Evolutionary conservation across 1,140 invertebrate genomes (phyloP), one percentile per base, ranked within the genome.

Genomic region (Lasioglossum albipes): DNA sequence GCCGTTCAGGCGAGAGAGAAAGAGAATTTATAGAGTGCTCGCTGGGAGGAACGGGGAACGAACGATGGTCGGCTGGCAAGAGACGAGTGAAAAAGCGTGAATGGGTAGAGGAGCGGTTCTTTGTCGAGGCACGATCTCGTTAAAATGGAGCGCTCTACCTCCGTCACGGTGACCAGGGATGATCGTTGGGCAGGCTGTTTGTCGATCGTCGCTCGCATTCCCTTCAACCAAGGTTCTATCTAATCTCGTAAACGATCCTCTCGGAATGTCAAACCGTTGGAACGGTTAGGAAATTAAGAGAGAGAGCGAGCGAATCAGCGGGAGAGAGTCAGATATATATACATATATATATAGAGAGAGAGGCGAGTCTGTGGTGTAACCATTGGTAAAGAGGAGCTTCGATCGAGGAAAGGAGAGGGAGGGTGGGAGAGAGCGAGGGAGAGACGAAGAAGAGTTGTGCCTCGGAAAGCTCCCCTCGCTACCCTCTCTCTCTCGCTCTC

Each of bases 381-480:
- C 74, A 79, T 69, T 85, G 86, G 74, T 79, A 81, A 87, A 90
- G 88, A 86, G 86, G 79, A 88, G 84, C 86, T 91, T 91, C 88
- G 90, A 90, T 91, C 89, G 85, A 85, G 82, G 85, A 84, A 81
- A 72, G 69, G 57, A 79, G 64, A 72, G 59, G 36, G 66, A 49
- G 69, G 49, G 72, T 42, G 71, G n/a, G 57, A 68, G 71, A 45
- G 42, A 64, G 54, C 59, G 57, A 9, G 42, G 71, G 45, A 52
- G 69, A 76, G 66, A 82, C 62, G 68, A 85, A 49, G 66, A 78
- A 76, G 78, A 59, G 68, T 65, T 36, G 68, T 70, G 16, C 18
- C 77, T 81, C 62, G 10, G 54, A 71, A 67, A 76, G 52, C 80
- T 71, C 67, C 69, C 67, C 73, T n/a, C 42, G 9, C 22, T 27